Base-by-base conservation (phyloP, 2,888 invertebrate genomes). In the Malacosoma neustria region DNA sequence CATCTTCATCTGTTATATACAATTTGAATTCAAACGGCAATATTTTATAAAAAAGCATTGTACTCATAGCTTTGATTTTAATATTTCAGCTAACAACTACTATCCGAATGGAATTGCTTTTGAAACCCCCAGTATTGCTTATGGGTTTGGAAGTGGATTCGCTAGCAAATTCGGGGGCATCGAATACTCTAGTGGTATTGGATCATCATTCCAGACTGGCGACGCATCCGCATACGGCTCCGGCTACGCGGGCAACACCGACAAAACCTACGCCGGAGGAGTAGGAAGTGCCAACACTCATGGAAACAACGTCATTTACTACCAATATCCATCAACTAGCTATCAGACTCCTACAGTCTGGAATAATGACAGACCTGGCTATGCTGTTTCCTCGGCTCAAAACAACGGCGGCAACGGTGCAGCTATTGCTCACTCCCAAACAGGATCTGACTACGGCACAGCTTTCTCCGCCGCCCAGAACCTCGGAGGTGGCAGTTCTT, bases 81-180 rank as follows among this genome's bases (percentile, higher is more conserved):
- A 22, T 32, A n/a, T 44, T 46, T 13, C 43, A 51, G 51, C 32
- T 4, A 30, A 33, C 22, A 37, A 38, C 12, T 38, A 38, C 31
- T 15, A 14, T 14, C 37, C 37, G 7, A n/a, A 13, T 6, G n/a
- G n/a, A n/a, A n/a, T n/a, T n/a, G 13, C 34, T 9, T 36, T 61
- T 12, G 42, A 75, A 14, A 58, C 72, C 1, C 84, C 84, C 1
- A 70, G 61, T 43, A 46, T 82, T 29, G 72, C 81, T 1, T 82
- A 72, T 44, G 80, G 77, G 1, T 77, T 69, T 36, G 84, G 84
- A 33, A 75, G 72, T 37, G 84, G 81, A 4, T 75, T 81, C 49
- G 71, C 72, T 53, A 76, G 71, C 57, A 74, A 79, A 55, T 71
- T 84, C 40, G 82, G 73, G 0, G 84, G 84, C 29, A 68, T 84